Conservation (phyloP, 2,113 vertebrate genomes). For the Phainopepla nitens region DNA sequence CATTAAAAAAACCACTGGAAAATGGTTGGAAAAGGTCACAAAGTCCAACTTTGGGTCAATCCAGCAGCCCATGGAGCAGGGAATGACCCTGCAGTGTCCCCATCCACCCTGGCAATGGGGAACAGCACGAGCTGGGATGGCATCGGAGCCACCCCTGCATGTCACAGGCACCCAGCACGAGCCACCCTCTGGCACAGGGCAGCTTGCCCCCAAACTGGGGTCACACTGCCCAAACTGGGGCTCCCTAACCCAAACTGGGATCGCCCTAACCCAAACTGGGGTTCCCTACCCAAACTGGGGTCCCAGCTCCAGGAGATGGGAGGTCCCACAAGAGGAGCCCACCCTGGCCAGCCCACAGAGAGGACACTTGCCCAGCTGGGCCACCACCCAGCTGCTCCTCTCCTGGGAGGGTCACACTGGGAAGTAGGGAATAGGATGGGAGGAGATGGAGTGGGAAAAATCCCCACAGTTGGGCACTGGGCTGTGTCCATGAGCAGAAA, state of each 20-base stretch:
- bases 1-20: accelerated
- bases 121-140: background rate
- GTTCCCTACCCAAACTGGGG: background rate
- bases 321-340: background rate
- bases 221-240: too few relatives aligned
- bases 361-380: background rate
- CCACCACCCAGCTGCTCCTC: background rate
- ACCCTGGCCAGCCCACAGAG: background rate
- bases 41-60: background rate
- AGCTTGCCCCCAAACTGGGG: background rate
- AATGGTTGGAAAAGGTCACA: background rate
- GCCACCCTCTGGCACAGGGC: background rate
- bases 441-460: background rate
- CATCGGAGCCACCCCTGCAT: accelerated
- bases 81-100: background rate
- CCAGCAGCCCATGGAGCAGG: background rate
- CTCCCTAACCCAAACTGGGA: background rate
- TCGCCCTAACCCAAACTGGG: background rate
- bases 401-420: background rate
- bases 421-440: background rate
- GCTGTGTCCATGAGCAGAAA: background rate
- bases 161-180: background rate
- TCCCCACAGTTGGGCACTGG: accelerated
- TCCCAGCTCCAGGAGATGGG: background rate
- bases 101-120: background rate